phyloP scores from a whole-genome alignment of 2,797 vertebrate species.

The Sorex maritimensis region DNA sequence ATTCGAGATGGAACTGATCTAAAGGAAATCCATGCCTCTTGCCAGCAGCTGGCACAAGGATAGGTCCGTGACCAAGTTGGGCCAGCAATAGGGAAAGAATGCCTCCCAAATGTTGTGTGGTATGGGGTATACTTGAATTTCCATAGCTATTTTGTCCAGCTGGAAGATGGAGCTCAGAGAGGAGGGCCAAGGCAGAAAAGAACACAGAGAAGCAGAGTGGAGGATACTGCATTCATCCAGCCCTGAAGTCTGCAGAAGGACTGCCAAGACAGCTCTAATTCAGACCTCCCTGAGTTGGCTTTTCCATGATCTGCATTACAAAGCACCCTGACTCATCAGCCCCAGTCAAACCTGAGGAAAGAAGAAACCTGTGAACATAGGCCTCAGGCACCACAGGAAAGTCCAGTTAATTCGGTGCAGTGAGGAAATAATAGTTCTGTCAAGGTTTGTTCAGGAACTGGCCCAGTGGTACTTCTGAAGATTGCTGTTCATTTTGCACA shows the following conservation, averaged over 20 bases:
- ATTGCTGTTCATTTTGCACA: not conserved
- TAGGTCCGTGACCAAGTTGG: not conserved
- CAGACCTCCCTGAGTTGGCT: not conserved
- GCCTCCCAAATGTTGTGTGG: not conserved
- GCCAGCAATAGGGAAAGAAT: not conserved
- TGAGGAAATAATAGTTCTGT: not conserved
- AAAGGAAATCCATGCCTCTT: not conserved
- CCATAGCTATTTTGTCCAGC: not conserved
- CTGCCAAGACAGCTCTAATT: not conserved
- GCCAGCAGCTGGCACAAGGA: not conserved
- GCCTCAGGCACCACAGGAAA: not conserved
- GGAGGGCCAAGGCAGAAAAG: not conserved
- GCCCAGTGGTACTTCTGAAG: slow-evolving; percentile 42
- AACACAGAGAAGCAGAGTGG: not conserved
- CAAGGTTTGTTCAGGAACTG: not conserved
- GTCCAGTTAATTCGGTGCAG: not conserved
- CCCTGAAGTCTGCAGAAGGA: not conserved
- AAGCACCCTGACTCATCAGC: slow-evolving; percentile 7
- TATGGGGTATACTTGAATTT: not conserved
- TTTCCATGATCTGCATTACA: slow-evolving; percentile 19
- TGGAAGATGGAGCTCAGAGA: not conserved
- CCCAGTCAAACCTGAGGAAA: not conserved
- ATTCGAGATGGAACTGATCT: not conserved
- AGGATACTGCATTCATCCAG: not conserved
- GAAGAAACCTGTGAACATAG: not conserved